A percentile compares a stretch with the other conserved stretches of the same genome.
phyloP scores from a whole-genome alignment of 2,797 vertebrate genomes.

The Orestias chungarensis region DNA sequence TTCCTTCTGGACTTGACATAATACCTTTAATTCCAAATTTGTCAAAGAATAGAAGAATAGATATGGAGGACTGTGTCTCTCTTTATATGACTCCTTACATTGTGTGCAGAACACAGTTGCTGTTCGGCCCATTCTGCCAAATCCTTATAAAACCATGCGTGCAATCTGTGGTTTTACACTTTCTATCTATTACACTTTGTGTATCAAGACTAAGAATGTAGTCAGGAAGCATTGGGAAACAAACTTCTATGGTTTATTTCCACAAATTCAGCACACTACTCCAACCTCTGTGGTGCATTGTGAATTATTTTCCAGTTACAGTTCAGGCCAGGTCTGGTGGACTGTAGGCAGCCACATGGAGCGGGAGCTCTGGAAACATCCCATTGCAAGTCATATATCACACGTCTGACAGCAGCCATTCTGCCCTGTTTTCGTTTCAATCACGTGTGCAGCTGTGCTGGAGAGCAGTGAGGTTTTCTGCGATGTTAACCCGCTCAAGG shows the following conservation, averaged over 20 bases:
- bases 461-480: slow-evolving; percentile 78
- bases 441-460: slow-evolving; percentile 89
- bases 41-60: too few relatives aligned
- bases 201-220: not conserved
- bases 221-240: slow-evolving; percentile 10
- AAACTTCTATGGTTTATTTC: slow-evolving; percentile 29
- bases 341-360: slow-evolving; percentile 85
- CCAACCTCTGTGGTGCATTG: slow-evolving; percentile 11
- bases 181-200: not conserved
- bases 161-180: not conserved
- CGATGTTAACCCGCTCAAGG: slow-evolving; percentile 81
- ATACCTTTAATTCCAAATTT: too few relatives aligned
- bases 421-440: slow-evolving; percentile 93
- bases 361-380: slow-evolving; percentile 90
- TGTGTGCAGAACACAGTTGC: not conserved
- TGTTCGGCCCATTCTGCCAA: not conserved
- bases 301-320: slow-evolving; percentile 49
- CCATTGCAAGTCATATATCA: slow-evolving; percentile 94
- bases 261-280: slow-evolving; percentile 14
- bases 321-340: slow-evolving; percentile 73
- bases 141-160: slow-evolving; percentile 1
- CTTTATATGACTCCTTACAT: not conserved
- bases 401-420: slow-evolving; percentile 87
- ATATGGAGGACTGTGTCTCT: too few relatives aligned
- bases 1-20: too few relatives aligned